Conservation (phyloP, 2,113 vertebrate species). For the Boulengeromyrus knoepffleri region DNA sequence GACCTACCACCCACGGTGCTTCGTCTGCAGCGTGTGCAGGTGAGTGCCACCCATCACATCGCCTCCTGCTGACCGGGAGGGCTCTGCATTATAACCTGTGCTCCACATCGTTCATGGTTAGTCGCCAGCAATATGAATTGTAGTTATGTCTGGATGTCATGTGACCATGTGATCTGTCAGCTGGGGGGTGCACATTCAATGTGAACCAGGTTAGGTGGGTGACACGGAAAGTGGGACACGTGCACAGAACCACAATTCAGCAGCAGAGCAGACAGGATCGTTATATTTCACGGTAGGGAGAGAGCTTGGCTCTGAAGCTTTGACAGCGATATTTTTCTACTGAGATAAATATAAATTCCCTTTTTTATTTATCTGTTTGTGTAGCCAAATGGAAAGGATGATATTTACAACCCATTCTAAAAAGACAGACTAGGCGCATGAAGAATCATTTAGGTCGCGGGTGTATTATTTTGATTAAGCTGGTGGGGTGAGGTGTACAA, state of each 20-base stretch:
- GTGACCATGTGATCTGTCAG: neutral
- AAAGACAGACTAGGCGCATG: neutral
- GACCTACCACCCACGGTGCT: conserved; percentile 97
- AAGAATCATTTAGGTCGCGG: neutral
- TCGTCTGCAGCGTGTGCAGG: conserved; percentile 96
- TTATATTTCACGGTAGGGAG: neutral
- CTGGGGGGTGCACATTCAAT: neutral
- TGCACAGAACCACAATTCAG: neutral
- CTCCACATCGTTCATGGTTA: neutral
- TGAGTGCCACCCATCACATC: conserved; percentile 35
- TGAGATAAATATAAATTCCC: neutral
- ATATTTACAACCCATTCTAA: neutral
- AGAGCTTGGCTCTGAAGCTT: neutral
- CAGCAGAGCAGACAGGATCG: neutral
- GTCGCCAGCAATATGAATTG: neutral
- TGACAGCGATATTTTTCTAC: neutral
- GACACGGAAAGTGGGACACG: neutral
- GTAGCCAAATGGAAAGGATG: neutral
- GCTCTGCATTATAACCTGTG: neutral
- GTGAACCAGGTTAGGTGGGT: neutral
- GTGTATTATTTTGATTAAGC: neutral
- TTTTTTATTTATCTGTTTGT: neutral
- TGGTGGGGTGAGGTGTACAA: neutral
- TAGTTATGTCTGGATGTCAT: neutral
- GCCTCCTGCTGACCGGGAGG: neutral